Base-by-base conservation (phyloP, 2,113 vertebrate genomes). In the Illadopsis cleaveri region DNA sequence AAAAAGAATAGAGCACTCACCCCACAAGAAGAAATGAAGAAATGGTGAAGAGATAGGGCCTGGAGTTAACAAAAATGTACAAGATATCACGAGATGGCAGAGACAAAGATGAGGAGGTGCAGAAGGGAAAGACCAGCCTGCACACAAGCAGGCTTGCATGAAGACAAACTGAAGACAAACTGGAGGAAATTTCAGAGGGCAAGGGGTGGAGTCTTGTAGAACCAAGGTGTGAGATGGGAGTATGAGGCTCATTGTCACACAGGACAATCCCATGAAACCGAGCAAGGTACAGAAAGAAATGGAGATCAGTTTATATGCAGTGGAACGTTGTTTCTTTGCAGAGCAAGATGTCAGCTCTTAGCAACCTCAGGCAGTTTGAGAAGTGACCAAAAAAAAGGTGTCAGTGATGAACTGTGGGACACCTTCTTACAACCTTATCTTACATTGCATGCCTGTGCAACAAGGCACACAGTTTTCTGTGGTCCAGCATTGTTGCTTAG, bases 241-340 rank as follows among this genome's bases (percentile, higher is more conserved):
- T 42, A 50, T 11, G 15, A 78, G 28, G 15, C 12, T 70, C 45
- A 61, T 6, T 15, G 15, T 44, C 25, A 57, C 14, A 51, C 15
- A 4, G n/a, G 37, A 70, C 12, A 80, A 68, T 28, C 35, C 35
- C 10, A 10, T 3, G 4, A 58, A 76, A 64, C 3, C 0, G 0
- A 69, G 48, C 5, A 56, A 64, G 16, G 33, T 7, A 50, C 1
- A 3, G 53, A 54, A 62, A 83, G 20, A 82, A 64, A 62, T 21
- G 5, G 53, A 76, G 30, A 18, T 83, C 28, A 28, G 11, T 51
- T 70, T 35, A 35, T 33, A 47, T 57, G 27, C 31, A 75, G 23
- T 50, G 27, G 47, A 70, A 38, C 28, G 65, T 57, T 44, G 18
- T 51, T 66, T 23, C 40, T 81, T 93, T 66, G 18, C 42, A 82